Conservation (phyloP, 2,888 invertebrate species). For the Apodemia hepburni region DNA sequence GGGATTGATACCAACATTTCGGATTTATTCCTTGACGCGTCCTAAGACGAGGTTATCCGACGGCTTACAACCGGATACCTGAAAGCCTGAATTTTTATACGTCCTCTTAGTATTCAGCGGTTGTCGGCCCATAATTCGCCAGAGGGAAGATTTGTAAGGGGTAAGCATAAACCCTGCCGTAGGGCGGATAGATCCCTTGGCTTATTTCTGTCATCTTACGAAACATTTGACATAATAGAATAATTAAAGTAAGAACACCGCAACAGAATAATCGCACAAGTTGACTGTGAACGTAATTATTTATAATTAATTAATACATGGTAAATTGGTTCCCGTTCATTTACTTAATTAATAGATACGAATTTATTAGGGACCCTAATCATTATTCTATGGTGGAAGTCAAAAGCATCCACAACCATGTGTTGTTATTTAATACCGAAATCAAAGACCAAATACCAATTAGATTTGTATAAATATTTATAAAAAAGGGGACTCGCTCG, state of each 20-base stretch:
- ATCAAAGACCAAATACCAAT: too few relatives aligned
- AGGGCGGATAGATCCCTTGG: slow-evolving; percentile 40
- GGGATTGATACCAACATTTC: slow-evolving; percentile 51
- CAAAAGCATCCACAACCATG: too few relatives aligned
- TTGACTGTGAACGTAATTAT: slow-evolving; percentile 15
- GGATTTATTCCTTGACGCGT: slow-evolving; percentile 55
- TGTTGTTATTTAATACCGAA: too few relatives aligned
- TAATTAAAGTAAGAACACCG: slow-evolving; percentile 31
- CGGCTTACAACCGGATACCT: slow-evolving; percentile 68
- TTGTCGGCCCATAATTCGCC: slow-evolving; percentile 65
- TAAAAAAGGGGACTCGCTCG: too few relatives aligned
- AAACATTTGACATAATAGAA: slow-evolving; percentile 43
- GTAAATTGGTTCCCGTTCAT: background rate
- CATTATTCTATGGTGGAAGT: background rate
- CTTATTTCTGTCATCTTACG: slow-evolving; percentile 47
- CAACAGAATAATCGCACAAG: slow-evolving; percentile 24
- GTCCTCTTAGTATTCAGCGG: slow-evolving; percentile 66
- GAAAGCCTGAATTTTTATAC: slow-evolving; percentile 67
- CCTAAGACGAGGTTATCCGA: slow-evolving; percentile 49
- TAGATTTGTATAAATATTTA: too few relatives aligned
- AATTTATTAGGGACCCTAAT: background rate
- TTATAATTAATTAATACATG: slow-evolving; percentile 16
- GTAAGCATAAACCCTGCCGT: slow-evolving; percentile 45
- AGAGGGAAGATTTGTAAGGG: slow-evolving; percentile 59
- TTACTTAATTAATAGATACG: slow-evolving; percentile 9